Percentiles rank a stretch among this genome's conserved stretches.
These are phyloP conservation scores for Podarcis siculus DNA, from an alignment of 2,797 vertebrate genomes.

Conservation along the genomic window DNA sequence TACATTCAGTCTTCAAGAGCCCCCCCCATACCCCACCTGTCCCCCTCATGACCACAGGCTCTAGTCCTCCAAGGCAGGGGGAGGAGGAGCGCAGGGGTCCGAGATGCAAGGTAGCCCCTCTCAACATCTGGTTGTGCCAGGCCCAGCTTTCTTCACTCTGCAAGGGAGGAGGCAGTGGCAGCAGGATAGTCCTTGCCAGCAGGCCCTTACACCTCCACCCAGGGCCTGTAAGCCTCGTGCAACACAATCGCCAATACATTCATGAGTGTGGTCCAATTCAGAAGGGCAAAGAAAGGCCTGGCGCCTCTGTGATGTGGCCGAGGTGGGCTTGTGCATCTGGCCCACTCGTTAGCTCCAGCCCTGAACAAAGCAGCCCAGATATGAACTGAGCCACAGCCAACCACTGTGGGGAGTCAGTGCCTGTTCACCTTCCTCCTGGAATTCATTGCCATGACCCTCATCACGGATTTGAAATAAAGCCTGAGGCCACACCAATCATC, in stretches of 20 bases:
- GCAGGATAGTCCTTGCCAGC: not conserved
- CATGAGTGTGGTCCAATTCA: conserved; percentile 9
- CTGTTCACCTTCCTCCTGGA: not conserved
- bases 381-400: conserved; percentile 4
- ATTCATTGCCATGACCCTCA: conserved; percentile 26
- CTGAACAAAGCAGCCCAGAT: conserved; percentile 12
- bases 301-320: not conserved
- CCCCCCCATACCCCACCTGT: not conserved
- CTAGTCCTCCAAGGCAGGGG: not conserved
- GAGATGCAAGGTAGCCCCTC: not conserved
- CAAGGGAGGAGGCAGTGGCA: not conserved
- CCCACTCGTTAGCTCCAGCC: not conserved
- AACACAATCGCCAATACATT: conserved; percentile 36
- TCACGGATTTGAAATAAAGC: conserved; percentile 36
- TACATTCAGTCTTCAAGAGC: conserved; percentile 38
- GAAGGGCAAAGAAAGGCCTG: not conserved
- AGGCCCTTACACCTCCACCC: not conserved
- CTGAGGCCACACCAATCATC: conserved; percentile 33
- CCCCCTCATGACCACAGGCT: not conserved
- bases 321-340: not conserved
- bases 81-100: not conserved
- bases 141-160: not conserved
- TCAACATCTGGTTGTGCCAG: not conserved
- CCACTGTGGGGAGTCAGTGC: too few relatives aligned
- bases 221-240: conserved; percentile 12